Base-by-base conservation (phyloP, 1,140 invertebrate species). In the Dreissena polymorpha region DNA sequence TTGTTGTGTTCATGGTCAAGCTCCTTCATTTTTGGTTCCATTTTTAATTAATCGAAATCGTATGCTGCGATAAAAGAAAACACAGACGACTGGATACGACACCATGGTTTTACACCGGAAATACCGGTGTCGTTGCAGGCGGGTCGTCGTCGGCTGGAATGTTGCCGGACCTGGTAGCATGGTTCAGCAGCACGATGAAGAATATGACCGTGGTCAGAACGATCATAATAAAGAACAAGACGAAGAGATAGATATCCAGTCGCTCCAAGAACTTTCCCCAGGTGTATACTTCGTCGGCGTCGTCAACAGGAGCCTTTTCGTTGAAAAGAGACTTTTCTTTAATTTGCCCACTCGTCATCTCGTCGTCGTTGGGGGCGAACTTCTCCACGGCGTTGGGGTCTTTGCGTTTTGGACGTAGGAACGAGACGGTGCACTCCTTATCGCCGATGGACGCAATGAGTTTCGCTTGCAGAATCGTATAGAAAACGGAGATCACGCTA, bases 251-350 rank as follows among this genome's bases (percentile, higher is more conserved):
- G 14, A 51, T 55, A 23, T 79, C 76, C 16, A 79, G 49, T 14
- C 50, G 25, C 39, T 79, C 65, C 8, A 79, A 29, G 39, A 79
- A 70, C 76, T 69, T 79, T 39, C 65, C 67, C 76, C 76, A 79
- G 5, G 76, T 79, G 67, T 70, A 69, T 2, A n/a, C 49, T 0
- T 79, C 76, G 12, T 68, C 74, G 14, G 18, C 18, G 3, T 51
- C 63, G 18, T 77, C 60, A 5, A 53, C 23, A 8, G 25, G 23
- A 14, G 64, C 57, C 10, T 29, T 13, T 2, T 23, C 64, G 23
- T 10, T 8, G 39, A 5, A 39, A 39, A 39, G 39, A 8, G 39
- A 39, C 39, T 39, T 39, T 39, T 39, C 72, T 7, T 10, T 55
- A 7, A 13, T 16, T 60, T 70, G 53, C 2, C 0, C 57, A 21